Conservation (phyloP, 2,888 invertebrate species). For the Galeopsomyia nigrocyanea region DNA sequence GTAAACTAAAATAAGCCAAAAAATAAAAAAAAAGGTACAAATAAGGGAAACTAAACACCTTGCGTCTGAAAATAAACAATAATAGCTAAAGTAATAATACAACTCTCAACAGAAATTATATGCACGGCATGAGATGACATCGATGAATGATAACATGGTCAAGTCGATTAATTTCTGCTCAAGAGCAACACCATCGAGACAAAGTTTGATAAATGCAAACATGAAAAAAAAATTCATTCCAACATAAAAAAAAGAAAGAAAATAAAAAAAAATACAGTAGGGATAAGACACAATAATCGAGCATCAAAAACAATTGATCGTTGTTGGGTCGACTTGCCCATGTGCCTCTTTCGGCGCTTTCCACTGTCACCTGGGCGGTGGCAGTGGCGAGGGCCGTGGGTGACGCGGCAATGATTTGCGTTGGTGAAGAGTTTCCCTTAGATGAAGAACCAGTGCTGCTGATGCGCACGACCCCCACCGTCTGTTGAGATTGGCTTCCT, state of each 20-base stretch:
- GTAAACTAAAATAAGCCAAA: slow-evolving; percentile 50
- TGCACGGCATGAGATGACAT: slow-evolving; percentile 3
- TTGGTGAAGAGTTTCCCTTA: slow-evolving; percentile 69
- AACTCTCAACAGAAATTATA: slow-evolving; percentile 34
- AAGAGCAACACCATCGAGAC: slow-evolving; percentile 26
- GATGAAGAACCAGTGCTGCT: slow-evolving; percentile 67
- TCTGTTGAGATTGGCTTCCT: slow-evolving; percentile 63
- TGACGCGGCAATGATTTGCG: slow-evolving; percentile 66
- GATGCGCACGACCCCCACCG: slow-evolving; percentile 68
- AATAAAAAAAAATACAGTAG: slow-evolving; percentile 30
- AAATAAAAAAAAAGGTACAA: slow-evolving; percentile 56
- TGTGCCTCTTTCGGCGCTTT: slow-evolving; percentile 50
- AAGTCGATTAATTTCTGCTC: slow-evolving; percentile 43
- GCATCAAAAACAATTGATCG: slow-evolving; percentile 37
- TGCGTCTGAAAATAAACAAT: slow-evolving; percentile 49
- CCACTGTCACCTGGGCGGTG: slow-evolving; percentile 68
- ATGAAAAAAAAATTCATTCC: slow-evolving; percentile 36
- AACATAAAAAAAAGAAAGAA: slow-evolving; percentile 43
- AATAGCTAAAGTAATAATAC: slow-evolving; percentile 49
- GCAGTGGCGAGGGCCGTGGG: slow-evolving; percentile 67
- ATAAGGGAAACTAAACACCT: slow-evolving; percentile 67
- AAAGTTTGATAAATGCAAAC: slow-evolving; percentile 41
- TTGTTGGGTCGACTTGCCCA: slow-evolving; percentile 48
- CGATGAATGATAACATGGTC: slow-evolving; percentile 46
- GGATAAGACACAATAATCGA: slow-evolving; percentile 6